Conservation (phyloP, 23 tunicate genomes). For the Ascidia mentula region DNA sequence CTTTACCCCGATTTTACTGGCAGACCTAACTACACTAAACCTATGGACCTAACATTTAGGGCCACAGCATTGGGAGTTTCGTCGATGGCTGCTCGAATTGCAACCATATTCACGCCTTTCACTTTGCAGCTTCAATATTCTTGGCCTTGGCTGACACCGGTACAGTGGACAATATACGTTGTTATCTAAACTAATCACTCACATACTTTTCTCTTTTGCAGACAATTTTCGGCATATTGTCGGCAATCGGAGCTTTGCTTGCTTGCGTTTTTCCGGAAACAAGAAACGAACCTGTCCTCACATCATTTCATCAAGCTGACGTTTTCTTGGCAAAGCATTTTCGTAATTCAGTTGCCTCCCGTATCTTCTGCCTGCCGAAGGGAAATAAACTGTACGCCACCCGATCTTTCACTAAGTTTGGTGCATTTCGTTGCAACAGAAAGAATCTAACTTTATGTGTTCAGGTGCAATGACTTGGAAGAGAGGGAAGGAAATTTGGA, state of each 20-base stretch:
- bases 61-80: conserved; percentile 20
- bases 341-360: neutral
- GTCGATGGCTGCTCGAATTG: conserved; percentile 26
- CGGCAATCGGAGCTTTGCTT: neutral
- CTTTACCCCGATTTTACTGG: too few species aligned
- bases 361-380: neutral
- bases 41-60: too few species aligned
- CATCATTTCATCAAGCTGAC: conserved; percentile 11
- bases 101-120: conserved; percentile 10
- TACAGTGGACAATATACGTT: too few species aligned
- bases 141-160: too few species aligned
- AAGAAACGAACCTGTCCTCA: neutral
- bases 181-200: neutral
- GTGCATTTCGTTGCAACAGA: too few species aligned
- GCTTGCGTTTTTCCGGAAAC: conserved; percentile 21
- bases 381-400: too few species aligned
- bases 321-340: conserved; percentile 4
- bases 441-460: too few species aligned
- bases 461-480: too few species aligned
- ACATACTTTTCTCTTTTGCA: neutral
- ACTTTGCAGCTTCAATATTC: conserved; percentile 16
- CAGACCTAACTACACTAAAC: too few species aligned
- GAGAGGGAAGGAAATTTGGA: too few species aligned
- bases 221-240: conserved; percentile 16
- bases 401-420: too few species aligned